These are phyloP conservation scores for Trisateles emortualis DNA, from an alignment of 2,888 invertebrate species.

Conservation along the genomic window DNA sequence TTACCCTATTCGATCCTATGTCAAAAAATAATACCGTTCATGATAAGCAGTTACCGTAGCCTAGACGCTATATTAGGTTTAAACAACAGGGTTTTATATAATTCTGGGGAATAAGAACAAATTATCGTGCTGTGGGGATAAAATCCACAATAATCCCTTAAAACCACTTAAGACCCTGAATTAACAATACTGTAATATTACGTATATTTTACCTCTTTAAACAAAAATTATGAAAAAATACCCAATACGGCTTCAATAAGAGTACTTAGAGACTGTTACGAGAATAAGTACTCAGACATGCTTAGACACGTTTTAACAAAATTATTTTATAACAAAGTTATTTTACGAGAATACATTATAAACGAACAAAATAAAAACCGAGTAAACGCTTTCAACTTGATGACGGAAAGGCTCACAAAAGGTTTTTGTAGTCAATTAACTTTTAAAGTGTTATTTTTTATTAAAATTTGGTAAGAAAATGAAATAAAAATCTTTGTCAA, in stretches of 20 bases:
- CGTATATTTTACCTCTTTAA: neutral
- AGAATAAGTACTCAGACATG: neutral
- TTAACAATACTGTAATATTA: too few relatives aligned
- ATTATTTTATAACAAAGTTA: constrained; percentile 23
- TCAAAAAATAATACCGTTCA: too few relatives aligned
- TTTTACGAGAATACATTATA: constrained; percentile 13
- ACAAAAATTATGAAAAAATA: neutral
- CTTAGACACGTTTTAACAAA: constrained; percentile 18
- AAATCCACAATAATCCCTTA: too few relatives aligned
- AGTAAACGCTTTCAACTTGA: constrained; percentile 27
- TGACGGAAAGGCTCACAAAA: constrained; percentile 24
- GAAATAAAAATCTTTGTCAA: constrained; percentile 20
- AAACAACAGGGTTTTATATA: too few relatives aligned
- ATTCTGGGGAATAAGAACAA: too few relatives aligned
- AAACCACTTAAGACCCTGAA: too few relatives aligned
- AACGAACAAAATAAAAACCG: constrained; percentile 21
- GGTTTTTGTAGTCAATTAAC: constrained; percentile 41
- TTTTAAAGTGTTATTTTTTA: constrained; percentile 30
- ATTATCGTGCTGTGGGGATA: too few relatives aligned
- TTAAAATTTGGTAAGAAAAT: constrained; percentile 25
- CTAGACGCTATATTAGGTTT: too few relatives aligned
- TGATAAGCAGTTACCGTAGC: too few relatives aligned
- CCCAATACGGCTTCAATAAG: neutral
- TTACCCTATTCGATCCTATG: too few relatives aligned
- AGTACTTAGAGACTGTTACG: neutral